Evolutionary conservation across 2,888 invertebrate species (phyloP).

Genomic region (Hofmannophila pseudospretella): DNA sequence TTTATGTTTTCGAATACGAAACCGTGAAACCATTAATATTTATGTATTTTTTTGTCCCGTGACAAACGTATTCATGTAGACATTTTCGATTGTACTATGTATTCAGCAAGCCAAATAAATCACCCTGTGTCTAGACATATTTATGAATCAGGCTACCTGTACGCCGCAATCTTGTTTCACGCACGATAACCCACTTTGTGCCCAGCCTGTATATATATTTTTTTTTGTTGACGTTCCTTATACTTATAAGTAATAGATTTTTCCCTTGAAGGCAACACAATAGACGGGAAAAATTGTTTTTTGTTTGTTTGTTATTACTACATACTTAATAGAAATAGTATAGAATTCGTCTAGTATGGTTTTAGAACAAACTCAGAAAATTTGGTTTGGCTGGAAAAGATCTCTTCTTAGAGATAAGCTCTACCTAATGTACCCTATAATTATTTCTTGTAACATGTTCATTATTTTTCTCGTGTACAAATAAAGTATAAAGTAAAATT

Average conservation of each 20-base stretch:
- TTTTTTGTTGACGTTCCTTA: constrained; percentile 14
- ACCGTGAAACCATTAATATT: too few species aligned
- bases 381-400: too few species aligned
- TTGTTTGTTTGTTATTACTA: too few species aligned
- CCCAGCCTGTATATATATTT: constrained; percentile 16
- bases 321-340: too few species aligned
- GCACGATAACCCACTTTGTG: constrained; percentile 24
- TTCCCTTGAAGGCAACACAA: constrained; percentile 1
- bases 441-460: too few species aligned
- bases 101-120: constrained; percentile 29
- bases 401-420: too few species aligned
- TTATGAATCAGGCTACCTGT: constrained; percentile 26
- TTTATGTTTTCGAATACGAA: too few species aligned
- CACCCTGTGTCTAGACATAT: constrained; percentile 23
- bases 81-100: constrained; percentile 14
- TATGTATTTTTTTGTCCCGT: not conserved
- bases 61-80: not conserved
- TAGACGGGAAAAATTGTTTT: not conserved
- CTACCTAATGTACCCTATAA: too few species aligned
- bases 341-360: too few species aligned
- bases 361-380: too few species aligned
- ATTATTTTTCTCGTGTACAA: too few species aligned
- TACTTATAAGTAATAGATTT: constrained; percentile 4
- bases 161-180: constrained; percentile 27
- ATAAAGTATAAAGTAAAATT: too few species aligned